Evolutionary conservation across 1,140 invertebrate genomes (phyloP), one percentile per base, ranked within the genome.

Genomic region (Uloborus diversus): DNA sequence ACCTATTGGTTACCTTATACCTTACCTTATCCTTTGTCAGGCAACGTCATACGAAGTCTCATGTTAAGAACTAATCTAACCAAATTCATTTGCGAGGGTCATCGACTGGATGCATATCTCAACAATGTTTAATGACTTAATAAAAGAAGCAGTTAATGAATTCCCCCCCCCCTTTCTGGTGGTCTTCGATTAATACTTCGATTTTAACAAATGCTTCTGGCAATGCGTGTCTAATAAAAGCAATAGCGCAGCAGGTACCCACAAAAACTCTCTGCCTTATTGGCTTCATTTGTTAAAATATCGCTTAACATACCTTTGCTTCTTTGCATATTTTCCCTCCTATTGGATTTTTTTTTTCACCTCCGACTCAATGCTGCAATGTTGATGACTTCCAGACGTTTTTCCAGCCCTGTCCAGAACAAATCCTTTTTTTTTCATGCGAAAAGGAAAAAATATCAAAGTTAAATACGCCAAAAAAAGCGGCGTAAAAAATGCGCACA

Each of bases 231-330:
- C 71, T 64, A 64, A 62, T 75, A 75, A 75, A 75, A 75, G 61
- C 71, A 64, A 75, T 59, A 75, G 42, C 53, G 35, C 30, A 59
- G 56, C 35, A 33, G 7, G 33, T 17, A 9, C 28, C 37, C 17
- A 56, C 51, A 78, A 78, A 76, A 66, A 57, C n/a, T 32, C 20
- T 30, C 51, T 7, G 9, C 42, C 51, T 65, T 78, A 78, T 78
- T 78, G 66, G 73, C 73, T 78, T 78, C 73, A 78, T 78, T 78
- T 66, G 73, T 78, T 78, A 78, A 51, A 78, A 66, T 78, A 78
- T 78, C 73, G 73, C 73, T 78, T 78, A 78, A 78, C 73, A 66
- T 78, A 66, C 62, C 62, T 78, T 78, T 64, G 47, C 70, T 51
- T 14, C 1, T 11, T 47, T 13, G 42, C 37, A 47, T 42, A 49